phyloP scores from a whole-genome alignment of 2,888 invertebrate genomes.

The Agrenia bidenticulata region DNA sequence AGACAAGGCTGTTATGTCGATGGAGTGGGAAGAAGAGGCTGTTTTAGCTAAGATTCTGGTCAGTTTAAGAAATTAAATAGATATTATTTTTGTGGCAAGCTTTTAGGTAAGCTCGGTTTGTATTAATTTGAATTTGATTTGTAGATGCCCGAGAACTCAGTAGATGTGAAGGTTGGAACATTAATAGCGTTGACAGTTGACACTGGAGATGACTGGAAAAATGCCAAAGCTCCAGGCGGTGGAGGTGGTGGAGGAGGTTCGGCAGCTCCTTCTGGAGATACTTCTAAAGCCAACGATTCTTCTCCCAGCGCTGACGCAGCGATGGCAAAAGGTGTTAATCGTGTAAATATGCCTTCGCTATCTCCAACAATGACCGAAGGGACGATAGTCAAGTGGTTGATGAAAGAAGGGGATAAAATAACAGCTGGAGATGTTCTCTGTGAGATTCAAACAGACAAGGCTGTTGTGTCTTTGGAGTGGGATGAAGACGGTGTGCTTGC shows the following conservation, averaged over 20 bases:
- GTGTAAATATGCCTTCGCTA: slow-evolving; percentile 63
- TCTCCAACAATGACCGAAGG: slow-evolving; percentile 68
- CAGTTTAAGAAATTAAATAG: too few relatives aligned
- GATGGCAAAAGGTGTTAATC: slow-evolving; percentile 22
- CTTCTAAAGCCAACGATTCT: too few relatives aligned
- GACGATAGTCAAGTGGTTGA: slow-evolving; percentile 63
- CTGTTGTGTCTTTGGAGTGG: slow-evolving; percentile 63
- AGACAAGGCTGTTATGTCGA: slow-evolving; percentile 65
- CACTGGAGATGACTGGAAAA: slow-evolving; percentile 66
- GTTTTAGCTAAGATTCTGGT: slow-evolving; percentile 62
- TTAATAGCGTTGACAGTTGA: slow-evolving; percentile 65
- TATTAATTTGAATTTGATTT: too few relatives aligned
- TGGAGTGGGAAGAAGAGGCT: slow-evolving; percentile 65
- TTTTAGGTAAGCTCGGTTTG: too few relatives aligned
- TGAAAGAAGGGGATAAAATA: slow-evolving; percentile 62
- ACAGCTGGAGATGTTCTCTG: slow-evolving; percentile 65
- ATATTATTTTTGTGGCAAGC: too few relatives aligned
- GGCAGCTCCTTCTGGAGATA: too few relatives aligned
- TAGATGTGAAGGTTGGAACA: slow-evolving; percentile 62
- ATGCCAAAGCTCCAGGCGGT: slow-evolving; percentile 57
- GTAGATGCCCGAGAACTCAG: slow-evolving; percentile 58
- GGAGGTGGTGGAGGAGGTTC: too few relatives aligned
- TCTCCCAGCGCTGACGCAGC: too few relatives aligned
- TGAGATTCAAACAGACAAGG: slow-evolving; percentile 69
- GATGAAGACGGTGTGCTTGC: slow-evolving; percentile 66